Evolutionary conservation across 2,797 vertebrate species (phyloP), one percentile per base, ranked within the genome.

Genomic region (Sphenodon punctatus): DNA sequence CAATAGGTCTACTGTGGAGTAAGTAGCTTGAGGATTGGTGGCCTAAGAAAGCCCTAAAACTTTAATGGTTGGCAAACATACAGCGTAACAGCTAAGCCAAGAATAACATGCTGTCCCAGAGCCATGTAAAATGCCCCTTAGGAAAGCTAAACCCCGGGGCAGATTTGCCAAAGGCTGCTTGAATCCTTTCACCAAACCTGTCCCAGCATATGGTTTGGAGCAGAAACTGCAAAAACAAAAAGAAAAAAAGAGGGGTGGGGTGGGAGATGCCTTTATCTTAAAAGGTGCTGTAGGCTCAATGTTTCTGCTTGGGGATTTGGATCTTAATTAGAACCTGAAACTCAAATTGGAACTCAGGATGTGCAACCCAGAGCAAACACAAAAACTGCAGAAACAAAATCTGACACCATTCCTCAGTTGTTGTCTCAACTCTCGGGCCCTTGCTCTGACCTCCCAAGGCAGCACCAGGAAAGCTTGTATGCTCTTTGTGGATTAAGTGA

Each of bases 111-210:
- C 12, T 61, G 39, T 16, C 67, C 42, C 65, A 63, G 58, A 79
- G 30, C 8, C 20, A 53, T 86, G 67, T 30, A 60, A 60, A 41
- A 43, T 27, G 20, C 30, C 69, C 16, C 41, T 7, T 66, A 32
- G 0, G 0, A 25, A 3, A 77, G 25, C 45, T 59, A 51, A 63
- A 59, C 39, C 22, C 75, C 0, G 0, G 42, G 10, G 61, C 71
- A 69, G 32, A 34, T n/a, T 68, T 53, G 32, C 56, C n/a, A 80
- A 68, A 85, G 76, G 23, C 41, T 76, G 30, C 66, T 43, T 25
- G 30, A 2, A 7, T 7, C n/a, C 15, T 68, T 25, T 59, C 22
- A 42, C 5, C 2, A 3, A 60, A 34, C 8, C 46, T 75, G 59
- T 63, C 23, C 23, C 27, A 80, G 34, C n/a, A 84, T 82, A 63